Evolutionary conservation across 2,888 invertebrate genomes (phyloP), one percentile per base, ranked within the genome.

Genomic region (Noctua comes): DNA sequence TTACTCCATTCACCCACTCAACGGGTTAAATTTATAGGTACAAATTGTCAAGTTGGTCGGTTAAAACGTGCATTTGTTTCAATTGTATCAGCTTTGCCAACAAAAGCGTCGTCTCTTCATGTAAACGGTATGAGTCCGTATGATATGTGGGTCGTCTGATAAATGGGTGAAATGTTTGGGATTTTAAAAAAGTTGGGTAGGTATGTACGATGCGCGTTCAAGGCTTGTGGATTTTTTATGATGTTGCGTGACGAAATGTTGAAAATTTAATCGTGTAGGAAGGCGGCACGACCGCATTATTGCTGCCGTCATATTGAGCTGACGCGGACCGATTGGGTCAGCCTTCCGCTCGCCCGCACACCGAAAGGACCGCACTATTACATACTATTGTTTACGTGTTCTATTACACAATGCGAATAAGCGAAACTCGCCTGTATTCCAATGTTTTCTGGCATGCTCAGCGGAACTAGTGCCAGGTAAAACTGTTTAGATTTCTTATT

Each of bases 201-300:
- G 76, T 86, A 83, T 76, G 83, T 66, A 80, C 76, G 82, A 85
- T 88, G 81, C 74, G 69, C 83, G 81, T 83, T 85, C 76, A 76
- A 80, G 75, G 83, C 81, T 86, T 84, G 85, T 88, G 87, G 83
- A 83, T 89, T 91, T 89, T 91, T 89, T 88, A 88, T 86, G 88
- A 83, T 75, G 83, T 90, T 88, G 90, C 91, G 93, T 93, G 93
- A 91, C 92, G 91, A 92, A 93, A 94, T 93, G 94, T 92, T 91
- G 91, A 93, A 95, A 94, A 95, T 95, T 95, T 94, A 94, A 95
- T 95, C 92, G 93, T 90, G 91, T 91, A 88, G 90, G 88, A 84
- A 89, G 88, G 84, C 88, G 68, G 79, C 40, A 70, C 88, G 93
- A 88, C 93, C 93, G 93, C 94, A 93, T 95, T 95, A 93, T 93